phyloP scores from a whole-genome alignment of 2,888 invertebrate genomes.

The Oligia fasciuncula region DNA sequence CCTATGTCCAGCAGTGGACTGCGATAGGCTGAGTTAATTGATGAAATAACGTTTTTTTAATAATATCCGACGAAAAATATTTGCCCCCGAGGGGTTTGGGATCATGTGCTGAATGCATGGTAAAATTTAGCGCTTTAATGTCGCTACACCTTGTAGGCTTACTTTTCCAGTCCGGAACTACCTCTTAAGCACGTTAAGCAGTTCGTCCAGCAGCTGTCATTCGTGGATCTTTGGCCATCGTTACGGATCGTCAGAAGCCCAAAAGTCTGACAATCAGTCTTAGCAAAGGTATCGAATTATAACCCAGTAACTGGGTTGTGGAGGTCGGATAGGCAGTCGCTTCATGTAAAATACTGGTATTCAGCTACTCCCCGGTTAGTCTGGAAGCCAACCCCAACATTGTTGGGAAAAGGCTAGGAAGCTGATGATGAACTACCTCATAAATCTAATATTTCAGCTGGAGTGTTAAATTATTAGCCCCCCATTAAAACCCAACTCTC shows the following conservation, averaged over 20 bases:
- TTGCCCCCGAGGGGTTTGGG: background rate
- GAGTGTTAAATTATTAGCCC: background rate
- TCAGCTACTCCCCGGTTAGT: background rate
- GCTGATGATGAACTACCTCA: background rate
- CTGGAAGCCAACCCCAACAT: background rate
- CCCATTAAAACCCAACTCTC: background rate
- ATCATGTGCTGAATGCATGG: background rate
- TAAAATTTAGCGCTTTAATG: too few species aligned
- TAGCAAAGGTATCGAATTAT: background rate
- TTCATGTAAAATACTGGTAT: background rate
- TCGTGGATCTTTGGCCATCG: background rate
- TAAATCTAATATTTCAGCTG: background rate
- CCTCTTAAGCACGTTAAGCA: background rate
- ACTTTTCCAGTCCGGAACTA: too few species aligned
- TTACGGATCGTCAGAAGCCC: background rate
- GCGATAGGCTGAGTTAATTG: too few species aligned
- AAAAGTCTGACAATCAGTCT: background rate
- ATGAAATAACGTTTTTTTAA: background rate
- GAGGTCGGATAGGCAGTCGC: background rate
- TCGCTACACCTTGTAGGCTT: background rate
- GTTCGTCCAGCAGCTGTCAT: background rate
- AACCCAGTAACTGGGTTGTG: background rate
- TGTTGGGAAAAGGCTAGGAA: background rate
- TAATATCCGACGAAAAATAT: too few species aligned
- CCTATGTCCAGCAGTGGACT: too few species aligned